A percentile compares a stretch with the other conserved stretches of the same genome.
phyloP scores from a whole-genome alignment of 2,888 invertebrate genomes.

The Orthosia cruda region DNA sequence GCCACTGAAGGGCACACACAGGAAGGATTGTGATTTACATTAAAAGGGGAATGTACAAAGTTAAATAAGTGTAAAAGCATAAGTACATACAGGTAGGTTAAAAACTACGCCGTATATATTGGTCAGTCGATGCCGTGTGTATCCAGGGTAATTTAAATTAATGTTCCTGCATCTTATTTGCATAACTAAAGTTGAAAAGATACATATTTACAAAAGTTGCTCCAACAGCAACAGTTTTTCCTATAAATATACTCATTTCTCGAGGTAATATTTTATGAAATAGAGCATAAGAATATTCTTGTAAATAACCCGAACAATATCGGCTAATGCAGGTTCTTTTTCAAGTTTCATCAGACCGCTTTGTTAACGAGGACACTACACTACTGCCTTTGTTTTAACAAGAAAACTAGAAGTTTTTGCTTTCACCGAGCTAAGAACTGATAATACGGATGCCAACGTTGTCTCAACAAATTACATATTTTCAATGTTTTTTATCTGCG shows the following conservation, averaged over 20 bases:
- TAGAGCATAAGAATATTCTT: slow-evolving; percentile 18
- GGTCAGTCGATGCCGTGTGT: neutral
- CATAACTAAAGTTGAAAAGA: neutral
- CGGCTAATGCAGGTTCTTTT: slow-evolving; percentile 53
- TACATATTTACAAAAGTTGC: slow-evolving; percentile 10
- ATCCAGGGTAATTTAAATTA: neutral
- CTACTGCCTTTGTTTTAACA: slow-evolving; percentile 58
- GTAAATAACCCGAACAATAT: slow-evolving; percentile 46
- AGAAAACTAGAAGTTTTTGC: slow-evolving; percentile 41
- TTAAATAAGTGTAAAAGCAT: neutral
- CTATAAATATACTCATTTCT: slow-evolving; percentile 2
- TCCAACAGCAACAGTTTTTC: neutral
- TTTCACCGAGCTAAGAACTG: slow-evolving; percentile 33
- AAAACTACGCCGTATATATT: neutral
- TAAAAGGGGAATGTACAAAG: too few relatives aligned
- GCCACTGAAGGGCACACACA: too few relatives aligned
- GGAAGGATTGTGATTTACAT: too few relatives aligned
- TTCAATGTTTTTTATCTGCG: neutral
- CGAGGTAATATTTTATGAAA: slow-evolving; percentile 18
- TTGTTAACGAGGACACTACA: slow-evolving; percentile 49
- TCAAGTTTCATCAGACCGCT: slow-evolving; percentile 50
- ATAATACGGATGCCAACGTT: slow-evolving; percentile 27
- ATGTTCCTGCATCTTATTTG: neutral
- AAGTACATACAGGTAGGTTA: neutral
- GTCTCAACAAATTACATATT: slow-evolving; percentile 17